phyloP scores from a whole-genome alignment of 2,888 invertebrate genomes.

The Plagodis dolabraria region DNA sequence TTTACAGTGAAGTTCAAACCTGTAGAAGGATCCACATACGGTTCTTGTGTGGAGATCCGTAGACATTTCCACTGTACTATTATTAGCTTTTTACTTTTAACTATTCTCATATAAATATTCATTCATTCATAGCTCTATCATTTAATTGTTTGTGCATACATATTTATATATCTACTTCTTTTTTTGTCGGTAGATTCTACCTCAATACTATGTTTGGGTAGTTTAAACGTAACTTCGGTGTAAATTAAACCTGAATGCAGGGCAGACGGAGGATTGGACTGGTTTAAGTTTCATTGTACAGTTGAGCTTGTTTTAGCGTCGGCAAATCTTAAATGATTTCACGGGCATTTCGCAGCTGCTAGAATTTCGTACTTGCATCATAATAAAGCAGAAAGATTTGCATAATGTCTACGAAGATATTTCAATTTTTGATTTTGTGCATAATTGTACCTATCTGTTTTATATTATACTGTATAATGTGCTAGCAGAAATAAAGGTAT shows the following conservation, averaged over 20 bases:
- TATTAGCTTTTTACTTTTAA: no score
- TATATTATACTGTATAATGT: not conserved
- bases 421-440: conserved; percentile 20
- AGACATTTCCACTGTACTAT: no score
- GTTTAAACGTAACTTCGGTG: conserved; percentile 36
- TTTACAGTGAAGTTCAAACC: no score
- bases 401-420: conserved; percentile 16
- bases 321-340: conserved; percentile 58
- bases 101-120: no score
- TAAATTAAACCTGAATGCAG: conserved; percentile 51
- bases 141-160: no score
- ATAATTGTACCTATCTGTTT: conserved; percentile 6
- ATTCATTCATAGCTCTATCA: no score
- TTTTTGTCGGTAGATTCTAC: no score
- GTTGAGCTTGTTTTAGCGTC: conserved; percentile 59
- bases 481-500: no score
- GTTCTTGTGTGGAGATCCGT: no score
- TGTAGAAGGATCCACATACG: no score
- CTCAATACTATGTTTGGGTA: not conserved
- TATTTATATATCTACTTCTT: no score
- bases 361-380: conserved; percentile 46
- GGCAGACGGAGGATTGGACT: conserved; percentile 53
- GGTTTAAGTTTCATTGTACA: conserved; percentile 61
- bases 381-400: conserved; percentile 42
- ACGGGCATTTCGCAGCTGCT: conserved; percentile 46